Evolutionary conservation across 2,113 vertebrate species (phyloP).

Genomic region (Pelecanus crispus): DNA sequence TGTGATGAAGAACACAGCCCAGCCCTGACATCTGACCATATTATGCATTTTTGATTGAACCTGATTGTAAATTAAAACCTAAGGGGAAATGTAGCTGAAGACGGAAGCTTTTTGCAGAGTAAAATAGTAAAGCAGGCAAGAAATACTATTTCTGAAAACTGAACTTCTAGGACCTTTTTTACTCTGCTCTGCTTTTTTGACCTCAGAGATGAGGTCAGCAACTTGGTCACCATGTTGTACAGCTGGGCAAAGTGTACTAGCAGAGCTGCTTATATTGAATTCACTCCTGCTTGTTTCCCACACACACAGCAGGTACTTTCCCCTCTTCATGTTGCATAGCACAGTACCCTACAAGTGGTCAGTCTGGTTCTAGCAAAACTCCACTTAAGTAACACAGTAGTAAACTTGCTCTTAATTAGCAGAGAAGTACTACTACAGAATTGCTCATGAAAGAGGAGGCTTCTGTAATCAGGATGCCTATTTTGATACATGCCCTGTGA

Average conservation of each 20-base stretch:
- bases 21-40: neutral
- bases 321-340: neutral
- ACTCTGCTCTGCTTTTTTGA: neutral
- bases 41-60: neutral
- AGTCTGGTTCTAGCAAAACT: neutral
- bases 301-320: neutral
- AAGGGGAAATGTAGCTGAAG: neutral
- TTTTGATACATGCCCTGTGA: neutral
- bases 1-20: neutral
- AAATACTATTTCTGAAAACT: neutral
- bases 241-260: neutral
- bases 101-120: neutral
- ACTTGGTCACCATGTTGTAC: neutral
- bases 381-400: neutral
- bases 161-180: neutral
- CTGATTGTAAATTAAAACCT: neutral
- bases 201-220: neutral
- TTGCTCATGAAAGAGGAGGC: neutral
- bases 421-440: neutral
- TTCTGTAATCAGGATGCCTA: neutral
- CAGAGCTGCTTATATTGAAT: fast-evolving
- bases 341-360: fast-evolving
- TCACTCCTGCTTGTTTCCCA: neutral
- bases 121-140: neutral
- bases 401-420: neutral